These are phyloP conservation scores for Barbus barbus DNA, from an alignment of 2,113 vertebrate genomes.

Conservation along the genomic window DNA sequence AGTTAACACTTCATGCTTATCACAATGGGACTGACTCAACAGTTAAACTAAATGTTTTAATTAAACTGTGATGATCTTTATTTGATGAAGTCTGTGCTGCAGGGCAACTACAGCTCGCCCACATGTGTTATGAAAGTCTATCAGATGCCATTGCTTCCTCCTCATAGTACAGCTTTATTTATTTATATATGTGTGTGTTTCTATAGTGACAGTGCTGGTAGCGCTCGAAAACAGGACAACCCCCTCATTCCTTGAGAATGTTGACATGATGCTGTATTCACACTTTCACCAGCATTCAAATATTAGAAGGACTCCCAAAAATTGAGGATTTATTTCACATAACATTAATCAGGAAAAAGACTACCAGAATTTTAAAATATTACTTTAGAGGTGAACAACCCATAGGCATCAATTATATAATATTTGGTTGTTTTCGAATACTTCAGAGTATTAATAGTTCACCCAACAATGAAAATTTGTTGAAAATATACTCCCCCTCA, in stretches of 20 bases:
- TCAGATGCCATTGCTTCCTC: background rate
- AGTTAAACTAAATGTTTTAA: conserved; percentile 7
- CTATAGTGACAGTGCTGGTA: conserved; percentile 31
- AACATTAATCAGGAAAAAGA: background rate
- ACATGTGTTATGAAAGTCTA: conserved; percentile 31
- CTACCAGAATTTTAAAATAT: background rate
- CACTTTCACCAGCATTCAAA: background rate
- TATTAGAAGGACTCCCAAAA: background rate
- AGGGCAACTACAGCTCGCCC: conserved; percentile 8
- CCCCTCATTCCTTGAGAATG: background rate
- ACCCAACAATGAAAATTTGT: no score
- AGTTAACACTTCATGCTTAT: background rate
- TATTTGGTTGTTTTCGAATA: background rate
- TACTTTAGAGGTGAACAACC: no score
- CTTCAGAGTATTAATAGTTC: no score
- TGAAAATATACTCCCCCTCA: no score
- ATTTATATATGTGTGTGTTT: conserved; percentile 29
- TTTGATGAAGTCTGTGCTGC: conserved; percentile 6
- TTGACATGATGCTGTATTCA: background rate
- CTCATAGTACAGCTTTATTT: conserved; percentile 18
- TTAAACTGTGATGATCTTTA: conserved; percentile 26
- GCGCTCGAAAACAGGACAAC: conserved; percentile 10
- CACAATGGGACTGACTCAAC: background rate
- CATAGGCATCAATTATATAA: no score
- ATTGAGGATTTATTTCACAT: background rate